Base-by-base conservation (phyloP, 2,113 vertebrate species). In the Bombycilla garrulus region DNA sequence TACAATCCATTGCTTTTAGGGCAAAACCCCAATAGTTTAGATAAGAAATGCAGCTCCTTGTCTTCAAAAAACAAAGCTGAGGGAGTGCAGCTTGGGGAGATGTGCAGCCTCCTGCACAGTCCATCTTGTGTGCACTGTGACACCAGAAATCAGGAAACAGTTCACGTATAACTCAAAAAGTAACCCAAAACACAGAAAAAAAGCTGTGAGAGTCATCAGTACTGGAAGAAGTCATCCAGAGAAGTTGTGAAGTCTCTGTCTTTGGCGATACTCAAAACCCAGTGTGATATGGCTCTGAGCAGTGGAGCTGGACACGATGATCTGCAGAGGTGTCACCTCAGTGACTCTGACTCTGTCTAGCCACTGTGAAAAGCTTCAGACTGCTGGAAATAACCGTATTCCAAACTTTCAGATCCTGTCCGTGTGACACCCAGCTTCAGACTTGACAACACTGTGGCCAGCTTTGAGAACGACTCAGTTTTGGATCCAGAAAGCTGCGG, bases 241-340 rank as follows among this genome's bases (percentile, higher is more conserved):
- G 17, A 56, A 66, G 19, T 0, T 69, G 28, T 6, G 18, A 42
- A 53, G 28, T n/a, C 54, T 81, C 38, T 61, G 33, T 25, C 79
- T 69, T 65, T 35, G 14, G 16, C 73, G 18, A 62, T 17, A 33
- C 10, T 58, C 74, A 57, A 86, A 77, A 48, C 3, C 10, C 56
- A 86, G 9, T 0, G 0, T 35, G 64, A 83, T 6, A 4, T 3
- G 5, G 42, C 42, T 35, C 69, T 35, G 35, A 83, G 66, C 64
- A 66, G n/a, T 1, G 0, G 51, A 70, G 50, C 4, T 48, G 40
- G 45, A 33, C 3, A 4, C 33, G 33, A 64, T 7, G 12, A 81
- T 60, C 18, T 90, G 61, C 71, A 86, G 53, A 69, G 15, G 28
- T 3, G 5, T 14, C 79, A 64, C 61, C 21, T 81, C 61, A 42